Base-by-base conservation (phyloP, 2,888 invertebrate species). In the Eucriotettix oculatus region DNA sequence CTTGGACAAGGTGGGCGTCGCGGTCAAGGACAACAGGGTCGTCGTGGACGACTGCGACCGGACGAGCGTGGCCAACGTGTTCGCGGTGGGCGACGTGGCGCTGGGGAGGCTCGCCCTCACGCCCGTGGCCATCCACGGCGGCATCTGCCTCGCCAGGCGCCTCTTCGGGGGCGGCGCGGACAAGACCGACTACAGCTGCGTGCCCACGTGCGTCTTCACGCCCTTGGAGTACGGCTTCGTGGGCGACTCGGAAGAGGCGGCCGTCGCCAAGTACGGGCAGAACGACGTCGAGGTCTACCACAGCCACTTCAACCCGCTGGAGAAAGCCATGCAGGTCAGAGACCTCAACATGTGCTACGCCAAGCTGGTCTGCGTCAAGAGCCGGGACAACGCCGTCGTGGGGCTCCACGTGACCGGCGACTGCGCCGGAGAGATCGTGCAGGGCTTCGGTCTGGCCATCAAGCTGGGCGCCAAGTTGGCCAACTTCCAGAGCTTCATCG, bases 1-100 rank as follows among this genome's bases (percentile, higher is more conserved):
- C 40, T 68, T 81, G 42, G 75, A 77, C 11, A 68, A 68, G 42
- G 68, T 74, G 41, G 75, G 74, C 16, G 74, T 81, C 2, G 67
- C 73, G 17, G 60, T 74, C 10, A 29, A 29, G 29, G 7, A 29
- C 7, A 29, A 29, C 29, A 9, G 17, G 7, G 16, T 53, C 7
- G 9, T 53, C 9, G 53, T 53, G 16, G 29, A 53, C 17, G 53
- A 3, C 17, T 17, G 9, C 11, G 53, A 53, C 17, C 5, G 29
- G 29, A 53, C 53, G 12, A 17, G 16, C 0, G 17, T 29, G n/a
- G 0, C 2, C 5, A 16, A 53, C 12, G 29, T 53, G 29, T 53
- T 17, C 53, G 53, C 53, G 11, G 16, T 53, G 5, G 53, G 53
- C 17, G 53, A 53, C 10, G 53, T 53, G 3, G 16, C 17, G 11